Conservation (phyloP, 2,113 vertebrate genomes). For the Dasyprocta punctata region DNA sequence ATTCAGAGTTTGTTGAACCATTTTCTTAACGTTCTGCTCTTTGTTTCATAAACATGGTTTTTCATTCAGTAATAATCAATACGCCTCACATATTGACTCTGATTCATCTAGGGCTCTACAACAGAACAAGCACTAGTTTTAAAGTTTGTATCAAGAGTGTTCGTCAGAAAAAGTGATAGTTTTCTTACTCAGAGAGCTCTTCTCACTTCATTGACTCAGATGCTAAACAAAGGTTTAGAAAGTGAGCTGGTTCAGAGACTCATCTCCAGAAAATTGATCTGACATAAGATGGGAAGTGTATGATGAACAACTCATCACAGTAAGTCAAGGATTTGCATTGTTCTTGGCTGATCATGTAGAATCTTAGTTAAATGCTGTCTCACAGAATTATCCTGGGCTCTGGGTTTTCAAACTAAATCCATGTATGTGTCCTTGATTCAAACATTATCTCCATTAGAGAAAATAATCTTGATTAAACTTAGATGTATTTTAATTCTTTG, state of each 20-base stretch:
- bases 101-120: background rate
- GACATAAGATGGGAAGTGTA: background rate
- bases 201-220: background rate
- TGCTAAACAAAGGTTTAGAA: background rate
- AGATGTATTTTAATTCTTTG: background rate
- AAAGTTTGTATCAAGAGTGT: background rate
- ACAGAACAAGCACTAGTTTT: background rate
- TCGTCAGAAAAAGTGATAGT: background rate
- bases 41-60: background rate
- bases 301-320: background rate
- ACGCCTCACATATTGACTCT: background rate
- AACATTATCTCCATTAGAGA: conserved; percentile 20
- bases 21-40: background rate
- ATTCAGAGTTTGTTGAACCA: background rate
- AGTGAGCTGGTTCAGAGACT: background rate
- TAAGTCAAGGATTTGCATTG: background rate
- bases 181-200: background rate
- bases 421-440: background rate
- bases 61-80: background rate
- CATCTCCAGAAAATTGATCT: background rate
- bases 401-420: conserved; percentile 18
- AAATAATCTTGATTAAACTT: conserved; percentile 48
- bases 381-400: conserved; percentile 15
- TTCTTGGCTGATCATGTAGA: background rate
- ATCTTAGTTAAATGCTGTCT: conserved; percentile 10